Percentiles rank a stretch among this genome's conserved stretches.
Evolutionary conservation across 2,888 invertebrate genomes (phyloP).

Genomic region (Sarcophaga subvicina): DNA sequence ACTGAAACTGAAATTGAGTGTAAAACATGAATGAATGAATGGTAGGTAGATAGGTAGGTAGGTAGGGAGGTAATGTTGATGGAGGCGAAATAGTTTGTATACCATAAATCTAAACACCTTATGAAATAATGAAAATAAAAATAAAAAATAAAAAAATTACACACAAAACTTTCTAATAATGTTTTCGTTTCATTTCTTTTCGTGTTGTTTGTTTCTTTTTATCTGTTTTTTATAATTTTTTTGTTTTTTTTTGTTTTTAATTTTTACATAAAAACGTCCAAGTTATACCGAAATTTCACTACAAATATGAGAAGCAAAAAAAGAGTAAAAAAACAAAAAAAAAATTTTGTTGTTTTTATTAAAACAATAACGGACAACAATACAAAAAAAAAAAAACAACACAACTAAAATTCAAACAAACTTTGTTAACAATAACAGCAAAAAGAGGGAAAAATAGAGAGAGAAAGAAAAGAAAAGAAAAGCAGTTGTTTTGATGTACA

Average conservation of each 20-base stretch:
- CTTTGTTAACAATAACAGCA: constrained; percentile 36
- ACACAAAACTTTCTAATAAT: constrained; percentile 58
- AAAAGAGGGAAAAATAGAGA: too few species aligned
- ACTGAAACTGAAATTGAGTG: too few species aligned
- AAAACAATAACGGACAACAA: constrained; percentile 28
- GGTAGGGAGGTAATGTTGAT: not conserved
- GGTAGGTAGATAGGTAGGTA: not conserved
- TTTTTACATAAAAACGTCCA: constrained; percentile 40
- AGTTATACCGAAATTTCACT: constrained; percentile 51
- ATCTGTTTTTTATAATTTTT: too few species aligned
- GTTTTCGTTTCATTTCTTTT: constrained; percentile 35
- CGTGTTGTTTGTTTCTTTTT: not conserved
- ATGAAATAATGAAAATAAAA: constrained; percentile 46
- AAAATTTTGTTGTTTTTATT: constrained; percentile 48
- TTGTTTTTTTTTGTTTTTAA: not conserved
- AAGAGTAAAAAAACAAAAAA: constrained; percentile 32
- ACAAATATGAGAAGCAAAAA: constrained; percentile 41
- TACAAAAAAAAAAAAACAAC: not conserved
- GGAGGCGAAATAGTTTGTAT: constrained; percentile 9
- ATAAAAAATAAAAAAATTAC: not conserved
- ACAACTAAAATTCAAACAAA: constrained; percentile 12
- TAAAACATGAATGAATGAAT: not conserved
- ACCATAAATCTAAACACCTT: constrained; percentile 64
- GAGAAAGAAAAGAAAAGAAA: too few species aligned
- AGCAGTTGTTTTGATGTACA: constrained; percentile 48